Conservation (phyloP, 1,140 invertebrate genomes). For the Trichonephila clavata region DNA sequence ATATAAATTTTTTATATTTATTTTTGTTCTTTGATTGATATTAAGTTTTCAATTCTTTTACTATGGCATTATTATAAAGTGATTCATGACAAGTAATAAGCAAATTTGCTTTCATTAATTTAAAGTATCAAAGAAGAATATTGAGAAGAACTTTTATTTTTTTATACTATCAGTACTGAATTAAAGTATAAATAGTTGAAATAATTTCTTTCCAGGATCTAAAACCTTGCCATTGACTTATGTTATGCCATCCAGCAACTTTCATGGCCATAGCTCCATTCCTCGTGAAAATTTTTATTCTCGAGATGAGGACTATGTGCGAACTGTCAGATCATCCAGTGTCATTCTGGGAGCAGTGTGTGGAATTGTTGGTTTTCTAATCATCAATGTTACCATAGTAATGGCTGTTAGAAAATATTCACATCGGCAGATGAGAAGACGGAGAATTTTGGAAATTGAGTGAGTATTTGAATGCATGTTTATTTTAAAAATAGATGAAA, state of each 20-base stretch:
- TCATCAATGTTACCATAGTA: slow-evolving; percentile 80
- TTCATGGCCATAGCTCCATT: slow-evolving; percentile 58
- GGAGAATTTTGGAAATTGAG: slow-evolving; percentile 79
- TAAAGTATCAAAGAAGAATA: no score
- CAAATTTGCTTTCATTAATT: no score
- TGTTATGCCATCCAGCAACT: slow-evolving; percentile 70
- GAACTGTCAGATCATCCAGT: slow-evolving; percentile 68
- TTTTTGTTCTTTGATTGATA: no score
- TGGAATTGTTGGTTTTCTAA: slow-evolving; percentile 80
- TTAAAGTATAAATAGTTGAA: not conserved
- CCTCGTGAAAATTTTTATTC: slow-evolving; percentile 72
- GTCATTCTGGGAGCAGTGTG: slow-evolving; percentile 79
- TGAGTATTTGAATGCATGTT: slow-evolving; percentile 70
- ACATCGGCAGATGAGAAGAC: slow-evolving; percentile 77
- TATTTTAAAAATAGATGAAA: no score
- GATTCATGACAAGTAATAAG: no score
- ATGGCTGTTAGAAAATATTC: slow-evolving; percentile 79
- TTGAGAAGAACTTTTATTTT: no score
- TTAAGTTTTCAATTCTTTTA: no score
- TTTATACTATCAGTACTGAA: no score
- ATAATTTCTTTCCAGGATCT: slow-evolving; percentile 35
- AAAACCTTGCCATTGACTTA: slow-evolving; percentile 68
- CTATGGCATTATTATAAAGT: no score
- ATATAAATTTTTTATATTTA: no score
- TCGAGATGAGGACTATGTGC: slow-evolving; percentile 67